Evolutionary conservation across 2,113 vertebrate species (phyloP), one percentile per base, ranked within the genome.

Genomic region (Thalassoma bifasciatum): DNA sequence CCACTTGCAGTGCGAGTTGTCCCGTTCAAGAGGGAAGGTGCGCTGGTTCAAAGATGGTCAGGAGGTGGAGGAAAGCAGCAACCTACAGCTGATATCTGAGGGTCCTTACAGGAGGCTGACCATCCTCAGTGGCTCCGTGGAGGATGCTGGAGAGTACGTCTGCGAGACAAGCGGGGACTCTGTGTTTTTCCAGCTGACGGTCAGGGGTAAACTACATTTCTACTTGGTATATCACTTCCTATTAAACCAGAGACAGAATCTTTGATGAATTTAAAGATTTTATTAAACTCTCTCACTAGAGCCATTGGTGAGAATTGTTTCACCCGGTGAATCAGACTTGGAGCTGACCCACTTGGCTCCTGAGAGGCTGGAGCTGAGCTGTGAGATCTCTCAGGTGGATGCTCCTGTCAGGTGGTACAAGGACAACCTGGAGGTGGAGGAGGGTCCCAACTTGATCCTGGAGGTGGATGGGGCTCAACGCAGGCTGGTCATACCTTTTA

Each of bases 41-140:
- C 40, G 0, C 30, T 99, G 98, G 98, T 96, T 93, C 90, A 97
- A 96, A 82, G 95, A 98, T 0, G 93, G 95, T 3, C 81, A 94
- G 65, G 90, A 95, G 59, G 88, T 97, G 54, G 87, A 93, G 64
- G 92, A 67, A 13, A 88, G 72, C 0, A 34, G 92, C 61, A 83
- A 44, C 5, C 6, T 96, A 50, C 52, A 82, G 26, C 69, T 97
- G 71, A 86, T 92, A 44, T 85, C 85, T 0, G 94, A 97, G 14
- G 96, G 96, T 1, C 89, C 77, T 0, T 91, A 90, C 60, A 90
- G 78, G 73, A 90, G 75, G 26, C 88, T 98, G 70, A 87, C 92
- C 60, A 92, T 98, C 60, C 90, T 88, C 10, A 84, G 76, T 0
- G 89, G 93, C 12, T 90, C 47, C n/a, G 80, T 36, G 0, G 84